Percentiles rank a stretch among this genome's conserved stretches.
Conservation (phyloP, 2,113 vertebrate species). For the Manacus vitellinus region DNA sequence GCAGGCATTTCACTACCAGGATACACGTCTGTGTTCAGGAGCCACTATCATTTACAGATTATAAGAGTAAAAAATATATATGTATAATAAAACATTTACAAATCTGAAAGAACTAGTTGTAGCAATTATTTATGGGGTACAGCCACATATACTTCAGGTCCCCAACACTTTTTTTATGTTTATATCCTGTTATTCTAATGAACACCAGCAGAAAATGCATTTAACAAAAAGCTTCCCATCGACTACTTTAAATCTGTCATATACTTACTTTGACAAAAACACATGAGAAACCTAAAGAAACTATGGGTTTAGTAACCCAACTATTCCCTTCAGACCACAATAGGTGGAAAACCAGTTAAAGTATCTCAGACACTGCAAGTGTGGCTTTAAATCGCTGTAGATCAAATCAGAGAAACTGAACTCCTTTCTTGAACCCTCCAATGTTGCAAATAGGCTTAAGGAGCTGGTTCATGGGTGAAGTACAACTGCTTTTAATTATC, state of each 20-base stretch:
- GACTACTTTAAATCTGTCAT: neutral
- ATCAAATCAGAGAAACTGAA: neutral
- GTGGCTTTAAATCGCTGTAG: neutral
- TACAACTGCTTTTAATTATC: neutral
- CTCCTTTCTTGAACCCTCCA: neutral
- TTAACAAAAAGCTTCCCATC: neutral
- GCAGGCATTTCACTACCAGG: neutral
- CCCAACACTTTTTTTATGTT: neutral
- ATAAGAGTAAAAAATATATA: neutral
- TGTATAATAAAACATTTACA: neutral
- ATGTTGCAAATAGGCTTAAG: neutral
- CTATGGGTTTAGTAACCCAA: neutral
- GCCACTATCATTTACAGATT: neutral
- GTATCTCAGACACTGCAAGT: neutral
- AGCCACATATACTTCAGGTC: neutral
- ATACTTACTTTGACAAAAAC: neutral
- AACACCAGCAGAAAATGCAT: neutral
- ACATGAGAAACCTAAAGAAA: neutral
- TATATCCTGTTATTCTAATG: neutral
- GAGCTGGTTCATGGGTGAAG: neutral
- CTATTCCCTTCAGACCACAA: neutral
- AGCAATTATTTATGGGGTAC: neutral
- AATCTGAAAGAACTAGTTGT: neutral
- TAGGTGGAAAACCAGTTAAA: neutral
- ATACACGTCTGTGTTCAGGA: neutral